Base-by-base conservation (phyloP, 2,113 vertebrate species). In the Datnioides undecimradiatus region DNA sequence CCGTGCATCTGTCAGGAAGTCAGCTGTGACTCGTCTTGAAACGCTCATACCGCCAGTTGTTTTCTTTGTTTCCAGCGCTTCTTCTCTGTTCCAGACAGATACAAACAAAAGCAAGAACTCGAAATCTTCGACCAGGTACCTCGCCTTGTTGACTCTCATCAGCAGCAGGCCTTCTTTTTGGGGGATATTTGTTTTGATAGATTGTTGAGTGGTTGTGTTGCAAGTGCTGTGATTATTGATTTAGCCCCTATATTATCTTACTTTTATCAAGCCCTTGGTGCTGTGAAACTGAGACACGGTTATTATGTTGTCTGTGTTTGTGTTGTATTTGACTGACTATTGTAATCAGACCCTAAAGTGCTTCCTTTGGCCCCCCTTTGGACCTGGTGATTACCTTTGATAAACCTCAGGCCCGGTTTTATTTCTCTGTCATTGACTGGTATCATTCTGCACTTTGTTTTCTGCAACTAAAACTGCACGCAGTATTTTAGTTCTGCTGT, bases 71-170 rank as follows among this genome's bases (percentile, higher is more conserved):
- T 79, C n/a, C n/a, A n/a, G n/a, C 83, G 46, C 87, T 41, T 85
- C 78, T 91, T 94, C 86, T 94, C 79, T 94, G 76, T 95, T 96
- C 94, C 93, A 95, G 95, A 96, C 93, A 96, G 94, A 97, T 95
- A 96, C 94, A 96, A 95, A 96, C 95, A 95, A 95, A 97, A 95
- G 93, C 94, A 93, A 93, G 95, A 96, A 95, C 90, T 94, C 95
- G 92, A 95, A 96, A 93, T 93, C 94, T 84, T 93, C 93, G n/a
- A 57, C 93, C 94, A 95, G 94, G 94, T 96, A 93, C 87, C 86
- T 79, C 51, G 46, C 90, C 73, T 83, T 87, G 71, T 84, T 87
- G 76, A 11, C n/a, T 55, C 5, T 84, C 23, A 80, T 55, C 40
- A 8, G 52, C 43, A 31, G 17, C 45, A 29, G 27, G n/a, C n/a